phyloP scores from a whole-genome alignment of 2,888 invertebrate genomes.

The Branchipolynoe longqiensis region DNA sequence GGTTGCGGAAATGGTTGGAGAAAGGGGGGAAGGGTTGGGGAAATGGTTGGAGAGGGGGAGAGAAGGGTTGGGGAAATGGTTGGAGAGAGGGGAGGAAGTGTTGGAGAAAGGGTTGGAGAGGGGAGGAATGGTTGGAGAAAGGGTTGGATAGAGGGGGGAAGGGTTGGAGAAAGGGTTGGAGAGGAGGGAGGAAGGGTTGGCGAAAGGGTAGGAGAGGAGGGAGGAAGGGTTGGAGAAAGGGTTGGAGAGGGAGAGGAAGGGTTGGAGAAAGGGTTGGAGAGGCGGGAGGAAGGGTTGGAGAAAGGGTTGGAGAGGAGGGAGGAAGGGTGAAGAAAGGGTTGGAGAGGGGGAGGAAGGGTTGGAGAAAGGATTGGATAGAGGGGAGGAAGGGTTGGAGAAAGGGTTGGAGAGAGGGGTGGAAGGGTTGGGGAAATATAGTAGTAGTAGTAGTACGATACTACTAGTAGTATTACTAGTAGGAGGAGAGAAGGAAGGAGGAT shows the following conservation, averaged over 20 bases:
- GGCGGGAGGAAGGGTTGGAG: background rate
- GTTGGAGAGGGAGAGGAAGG: background rate
- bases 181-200: background rate
- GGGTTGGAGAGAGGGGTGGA: background rate
- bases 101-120: background rate
- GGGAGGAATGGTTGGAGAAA: background rate
- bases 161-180: background rate
- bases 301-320: background rate
- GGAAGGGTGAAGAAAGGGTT: background rate
- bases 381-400: background rate
- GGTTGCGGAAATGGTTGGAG: background rate
- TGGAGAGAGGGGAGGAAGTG: background rate
- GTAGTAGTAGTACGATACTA: background rate
- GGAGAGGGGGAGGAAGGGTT: background rate
- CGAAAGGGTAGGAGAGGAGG: background rate
- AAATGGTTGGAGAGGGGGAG: background rate
- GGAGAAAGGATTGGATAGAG: background rate
- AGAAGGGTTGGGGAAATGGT: background rate
- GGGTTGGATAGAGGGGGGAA: background rate
- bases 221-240: background rate
- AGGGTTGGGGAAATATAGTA: background rate
- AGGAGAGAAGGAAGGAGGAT: no score
- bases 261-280: background rate
- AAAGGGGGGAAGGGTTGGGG: background rate
- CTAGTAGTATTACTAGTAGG: no score